Evolutionary conservation across 2,113 vertebrate genomes (phyloP).

Genomic region (Rostratula benghalensis): DNA sequence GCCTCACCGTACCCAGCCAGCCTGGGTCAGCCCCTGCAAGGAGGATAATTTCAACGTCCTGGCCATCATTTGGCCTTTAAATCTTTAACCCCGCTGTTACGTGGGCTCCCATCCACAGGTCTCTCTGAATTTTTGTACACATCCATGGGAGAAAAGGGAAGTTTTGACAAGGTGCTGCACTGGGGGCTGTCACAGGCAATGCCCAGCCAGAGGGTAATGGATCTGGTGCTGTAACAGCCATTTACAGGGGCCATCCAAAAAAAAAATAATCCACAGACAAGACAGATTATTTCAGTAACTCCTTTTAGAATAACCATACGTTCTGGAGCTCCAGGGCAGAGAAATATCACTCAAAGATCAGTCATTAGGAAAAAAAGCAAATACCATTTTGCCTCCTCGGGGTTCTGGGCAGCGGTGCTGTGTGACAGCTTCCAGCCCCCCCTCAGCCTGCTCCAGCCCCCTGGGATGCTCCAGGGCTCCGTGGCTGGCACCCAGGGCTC

Average conservation of each 20-base stretch:
- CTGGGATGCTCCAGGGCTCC: neutral
- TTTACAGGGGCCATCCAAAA: neutral
- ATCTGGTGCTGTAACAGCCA: too few species aligned
- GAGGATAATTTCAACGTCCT: neutral
- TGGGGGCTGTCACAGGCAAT: neutral
- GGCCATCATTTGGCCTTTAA: neutral
- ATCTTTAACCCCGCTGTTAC: too few species aligned
- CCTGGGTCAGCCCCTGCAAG: accelerated
- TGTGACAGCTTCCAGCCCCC: neutral
- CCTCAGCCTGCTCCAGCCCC: neutral
- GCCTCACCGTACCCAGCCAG: accelerated
- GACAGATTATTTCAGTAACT: neutral
- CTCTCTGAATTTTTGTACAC: neutral
- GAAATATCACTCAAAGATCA: neutral
- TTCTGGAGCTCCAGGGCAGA: neutral
- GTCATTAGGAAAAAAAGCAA: neutral
- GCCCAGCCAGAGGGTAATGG: neutral
- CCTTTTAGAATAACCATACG: neutral
- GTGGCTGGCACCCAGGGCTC: neutral
- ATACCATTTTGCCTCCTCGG: too few species aligned
- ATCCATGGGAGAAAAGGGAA: accelerated
- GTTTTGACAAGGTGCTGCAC: too few species aligned
- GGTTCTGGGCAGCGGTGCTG: neutral
- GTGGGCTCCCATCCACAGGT: accelerated
- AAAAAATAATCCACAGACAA: neutral